Evolutionary conservation across 2,113 vertebrate genomes (phyloP).

Genomic region (Phyllostomus hastatus): DNA sequence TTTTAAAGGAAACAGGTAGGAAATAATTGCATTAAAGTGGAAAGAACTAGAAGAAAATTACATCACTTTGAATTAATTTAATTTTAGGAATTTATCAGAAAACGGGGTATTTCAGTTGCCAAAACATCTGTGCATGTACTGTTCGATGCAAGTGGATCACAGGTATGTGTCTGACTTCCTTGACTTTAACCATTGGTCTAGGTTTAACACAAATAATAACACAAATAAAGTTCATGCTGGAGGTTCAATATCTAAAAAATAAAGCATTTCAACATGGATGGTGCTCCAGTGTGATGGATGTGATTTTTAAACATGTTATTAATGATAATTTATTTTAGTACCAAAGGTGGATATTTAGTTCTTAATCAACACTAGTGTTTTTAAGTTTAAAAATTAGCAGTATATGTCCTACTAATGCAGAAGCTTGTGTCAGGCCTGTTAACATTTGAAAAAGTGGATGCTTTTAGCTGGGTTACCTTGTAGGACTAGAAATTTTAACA

Average conservation of each 20-base stretch:
- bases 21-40: slow-evolving; percentile 35
- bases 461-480: not conserved
- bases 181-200: not conserved
- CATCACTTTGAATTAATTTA: slow-evolving; percentile 36
- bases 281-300: not conserved
- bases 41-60: slow-evolving; percentile 36
- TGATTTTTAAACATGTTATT: not conserved
- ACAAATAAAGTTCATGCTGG: not conserved
- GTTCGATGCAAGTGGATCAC: slow-evolving; percentile 87
- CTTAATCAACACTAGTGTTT: not conserved
- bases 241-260: not conserved
- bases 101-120: slow-evolving; percentile 84
- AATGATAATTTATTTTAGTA: slow-evolving; percentile 6
- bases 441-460: not conserved
- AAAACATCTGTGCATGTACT: slow-evolving; percentile 86
- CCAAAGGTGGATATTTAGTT: not conserved
- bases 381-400: slow-evolving; percentile 29
- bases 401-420: not conserved
- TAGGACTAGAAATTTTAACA: not conserved
- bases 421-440: not conserved
- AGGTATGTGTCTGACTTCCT: slow-evolving; percentile 82
- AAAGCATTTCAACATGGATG: not conserved
- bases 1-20: slow-evolving; percentile 11
- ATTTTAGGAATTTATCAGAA: slow-evolving; percentile 85
- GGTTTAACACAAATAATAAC: not conserved